phyloP scores from a whole-genome alignment of 2,888 invertebrate species.

The Eledona agricola region DNA sequence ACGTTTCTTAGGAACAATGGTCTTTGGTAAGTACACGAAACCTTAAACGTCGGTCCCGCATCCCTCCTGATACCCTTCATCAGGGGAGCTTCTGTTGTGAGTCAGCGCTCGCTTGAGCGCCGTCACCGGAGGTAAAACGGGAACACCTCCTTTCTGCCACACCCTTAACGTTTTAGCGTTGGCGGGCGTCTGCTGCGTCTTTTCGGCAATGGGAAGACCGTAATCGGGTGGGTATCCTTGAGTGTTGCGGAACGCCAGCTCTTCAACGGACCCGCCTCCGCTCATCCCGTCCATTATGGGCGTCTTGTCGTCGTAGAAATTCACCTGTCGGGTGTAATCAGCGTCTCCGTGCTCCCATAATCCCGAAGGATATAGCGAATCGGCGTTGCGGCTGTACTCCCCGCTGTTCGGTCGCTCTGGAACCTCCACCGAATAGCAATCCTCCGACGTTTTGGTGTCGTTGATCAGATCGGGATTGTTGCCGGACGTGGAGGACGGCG shows the following conservation, averaged over 20 bases:
- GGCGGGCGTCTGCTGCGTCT: conserved; percentile 61
- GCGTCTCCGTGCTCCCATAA: conserved; percentile 71
- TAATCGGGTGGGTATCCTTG: conserved; percentile 77
- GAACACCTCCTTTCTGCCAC: conserved; percentile 85
- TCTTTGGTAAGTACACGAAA: conserved; percentile 43
- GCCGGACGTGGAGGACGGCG: conserved; percentile 76
- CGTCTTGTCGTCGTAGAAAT: conserved; percentile 74
- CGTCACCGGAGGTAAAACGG: conserved; percentile 85
- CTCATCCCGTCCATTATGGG: conserved; percentile 75
- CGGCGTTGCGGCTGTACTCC: conserved; percentile 80
- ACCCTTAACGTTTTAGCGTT: conserved; percentile 84
- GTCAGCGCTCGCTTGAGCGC: conserved; percentile 85
- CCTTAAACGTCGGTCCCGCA: conserved; percentile 89
- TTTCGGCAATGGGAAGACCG: conserved; percentile 74
- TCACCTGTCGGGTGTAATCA: conserved; percentile 47
- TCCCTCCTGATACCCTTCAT: conserved; percentile 92
- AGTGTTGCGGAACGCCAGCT: conserved; percentile 68
- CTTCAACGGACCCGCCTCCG: conserved; percentile 70
- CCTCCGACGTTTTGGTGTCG: conserved; percentile 70
- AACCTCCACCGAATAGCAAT: conserved; percentile 48
- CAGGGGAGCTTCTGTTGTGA: conserved; percentile 85
- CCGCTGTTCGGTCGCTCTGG: conserved; percentile 72
- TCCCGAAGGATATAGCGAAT: conserved; percentile 81
- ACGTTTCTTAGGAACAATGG: conserved; percentile 45
- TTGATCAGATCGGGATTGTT: conserved; percentile 89